A percentile compares a stretch with the other conserved stretches of the same genome.
phyloP scores from a whole-genome alignment of 2,113 vertebrate species.

The Brachypodius melanocephalos region DNA sequence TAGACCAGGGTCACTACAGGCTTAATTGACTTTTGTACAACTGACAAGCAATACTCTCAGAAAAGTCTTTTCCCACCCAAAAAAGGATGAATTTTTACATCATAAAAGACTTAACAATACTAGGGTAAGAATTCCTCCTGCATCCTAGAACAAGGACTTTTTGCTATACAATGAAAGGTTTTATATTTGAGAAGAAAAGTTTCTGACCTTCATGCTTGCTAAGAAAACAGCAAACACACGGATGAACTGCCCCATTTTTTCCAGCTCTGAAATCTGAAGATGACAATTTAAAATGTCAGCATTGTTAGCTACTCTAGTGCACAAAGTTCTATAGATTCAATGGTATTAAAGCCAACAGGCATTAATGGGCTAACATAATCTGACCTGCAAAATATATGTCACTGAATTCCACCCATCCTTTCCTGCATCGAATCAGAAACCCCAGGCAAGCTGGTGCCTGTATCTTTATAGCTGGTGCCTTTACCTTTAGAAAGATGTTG shows the following conservation, averaged over 20 bases:
- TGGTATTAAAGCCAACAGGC: conserved; percentile 3
- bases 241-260: not conserved
- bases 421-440: not conserved
- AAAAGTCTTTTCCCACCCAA: not conserved
- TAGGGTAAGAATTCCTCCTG: not conserved
- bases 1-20: not conserved
- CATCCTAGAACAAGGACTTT: not conserved
- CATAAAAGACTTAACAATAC: not conserved
- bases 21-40: not conserved
- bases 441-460: not conserved
- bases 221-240: not conserved
- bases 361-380: not conserved
- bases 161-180: not conserved
- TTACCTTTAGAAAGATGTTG: not conserved
- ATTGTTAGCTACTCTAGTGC: conserved; percentile 7
- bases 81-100: not conserved
- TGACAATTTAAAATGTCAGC: conserved; percentile 36
- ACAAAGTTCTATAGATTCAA: conserved; percentile 17
- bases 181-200: not conserved
- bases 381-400: conserved; percentile 31
- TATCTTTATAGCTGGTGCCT: not conserved
- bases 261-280: conserved; percentile 10
- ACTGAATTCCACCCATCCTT: conserved; percentile 5
- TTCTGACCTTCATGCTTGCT: conserved; percentile 32
- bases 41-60: not conserved